Evolutionary conservation across 2,113 vertebrate species (phyloP), one percentile per base, ranked within the genome.

Genomic region (Nyctereutes procyonoides): DNA sequence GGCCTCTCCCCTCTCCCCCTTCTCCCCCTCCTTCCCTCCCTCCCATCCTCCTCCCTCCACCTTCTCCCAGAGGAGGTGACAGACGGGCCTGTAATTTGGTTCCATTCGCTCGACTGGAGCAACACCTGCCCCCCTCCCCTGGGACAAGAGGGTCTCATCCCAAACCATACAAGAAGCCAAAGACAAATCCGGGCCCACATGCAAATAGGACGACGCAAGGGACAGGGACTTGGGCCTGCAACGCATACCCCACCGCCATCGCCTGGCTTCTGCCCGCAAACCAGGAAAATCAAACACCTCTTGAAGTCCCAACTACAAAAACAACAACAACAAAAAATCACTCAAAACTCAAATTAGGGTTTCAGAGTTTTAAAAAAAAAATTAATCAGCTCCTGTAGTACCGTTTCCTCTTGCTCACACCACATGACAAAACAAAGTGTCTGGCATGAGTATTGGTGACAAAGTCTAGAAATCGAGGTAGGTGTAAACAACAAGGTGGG

Each of bases 61-160:
- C 98, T 98, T 99, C 99, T 98, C 98, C 99, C 99, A 99, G 99
- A 99, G 99, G 99, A 99, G 99, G 99, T 99, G 99, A 99, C 99
- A 99, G 99, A 99, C 99, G 99, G 99, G 98, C 98, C 99, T 99
- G 99, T 99, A 99, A 99, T 99, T 99, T 99, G 99, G 99, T 99
- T 99, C 99, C 99, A 99, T 99, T 99, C 99, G 99, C 99, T 99
- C 99, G 99, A 99, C 99, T 99, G 99, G 99, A 99, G 99, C 99
- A 99, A 99, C 99, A 99, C 99, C 99, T 99, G 99, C 99, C 99
- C 99, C 99, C 99, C 99, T 99, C 99, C 99, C 99, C 99, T 99
- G 99, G 99, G 99, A 99, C 98, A 88, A 0, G 35, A 96, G 98
- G 98, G 98, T 98, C 98, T 99, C 98, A 98, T 99, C 98, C 99